Evolutionary conservation across 2,888 invertebrate species (phyloP).

Genomic region (Hirtodrosophila trivittata): DNA sequence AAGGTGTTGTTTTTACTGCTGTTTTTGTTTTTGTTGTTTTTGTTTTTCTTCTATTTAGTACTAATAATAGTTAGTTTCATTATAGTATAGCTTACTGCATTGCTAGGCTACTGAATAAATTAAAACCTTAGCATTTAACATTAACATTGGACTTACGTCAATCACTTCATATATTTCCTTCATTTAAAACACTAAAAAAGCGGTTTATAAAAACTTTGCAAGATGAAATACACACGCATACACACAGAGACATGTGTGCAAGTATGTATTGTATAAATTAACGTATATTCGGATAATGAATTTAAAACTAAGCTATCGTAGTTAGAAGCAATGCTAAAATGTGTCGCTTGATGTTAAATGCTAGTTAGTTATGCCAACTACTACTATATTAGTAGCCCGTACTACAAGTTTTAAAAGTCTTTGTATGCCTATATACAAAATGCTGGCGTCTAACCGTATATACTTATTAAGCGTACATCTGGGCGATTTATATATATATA

Average conservation of each 20-base stretch:
- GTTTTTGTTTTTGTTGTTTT: slow-evolving; percentile 8
- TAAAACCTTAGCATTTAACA: slow-evolving; percentile 65
- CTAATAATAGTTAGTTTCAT: slow-evolving; percentile 38
- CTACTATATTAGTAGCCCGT: slow-evolving; percentile 13
- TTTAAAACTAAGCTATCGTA: slow-evolving; percentile 26
- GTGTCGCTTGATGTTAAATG: slow-evolving; percentile 52
- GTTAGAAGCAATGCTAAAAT: slow-evolving; percentile 63
- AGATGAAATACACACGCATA: slow-evolving; percentile 25
- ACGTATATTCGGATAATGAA: neutral
- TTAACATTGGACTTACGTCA: slow-evolving; percentile 35
- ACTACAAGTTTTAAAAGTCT: slow-evolving; percentile 49
- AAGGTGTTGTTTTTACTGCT: slow-evolving; percentile 11
- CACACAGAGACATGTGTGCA: slow-evolving; percentile 16
- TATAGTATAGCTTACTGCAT: slow-evolving; percentile 51
- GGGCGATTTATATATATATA: slow-evolving; percentile 16
- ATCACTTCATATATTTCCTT: slow-evolving; percentile 35
- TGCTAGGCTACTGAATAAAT: slow-evolving; percentile 69
- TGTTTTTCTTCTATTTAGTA: slow-evolving; percentile 42
- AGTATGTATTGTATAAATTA: neutral
- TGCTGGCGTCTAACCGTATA: slow-evolving; percentile 30
- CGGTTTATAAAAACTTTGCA: slow-evolving; percentile 43
- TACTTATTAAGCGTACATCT: slow-evolving; percentile 25
- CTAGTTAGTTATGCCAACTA: slow-evolving; percentile 51
- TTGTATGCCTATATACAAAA: slow-evolving; percentile 58
- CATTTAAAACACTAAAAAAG: slow-evolving; percentile 64